Percentiles rank a stretch among this genome's conserved stretches.
These are phyloP conservation scores for Ammodytes marinus DNA, from an alignment of 2,113 vertebrate genomes.

Conservation along the genomic window DNA sequence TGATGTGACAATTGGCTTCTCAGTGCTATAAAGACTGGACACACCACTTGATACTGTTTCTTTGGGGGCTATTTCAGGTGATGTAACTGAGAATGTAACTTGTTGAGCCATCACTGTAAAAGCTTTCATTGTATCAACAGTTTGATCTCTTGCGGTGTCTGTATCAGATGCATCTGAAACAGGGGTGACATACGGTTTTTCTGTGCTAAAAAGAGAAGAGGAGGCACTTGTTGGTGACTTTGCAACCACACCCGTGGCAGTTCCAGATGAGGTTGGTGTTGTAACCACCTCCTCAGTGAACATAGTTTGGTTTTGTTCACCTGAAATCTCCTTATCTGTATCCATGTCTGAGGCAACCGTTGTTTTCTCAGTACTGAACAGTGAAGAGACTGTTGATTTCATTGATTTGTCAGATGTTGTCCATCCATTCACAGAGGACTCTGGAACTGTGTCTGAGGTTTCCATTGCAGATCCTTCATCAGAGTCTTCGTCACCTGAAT, in stretches of 20 bases:
- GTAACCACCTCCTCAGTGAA: conserved; percentile 4
- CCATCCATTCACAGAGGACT: background rate
- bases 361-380: conserved; percentile 57
- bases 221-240: conserved; percentile 3
- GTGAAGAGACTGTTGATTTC: conserved; percentile 25
- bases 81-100: conserved; percentile 4
- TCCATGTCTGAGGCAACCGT: conserved; percentile 13
- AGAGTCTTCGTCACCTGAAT: conserved; percentile 2
- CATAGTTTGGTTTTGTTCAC: conserved; percentile 19
- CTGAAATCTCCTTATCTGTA: conserved; percentile 22
- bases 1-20: conserved; percentile 25
- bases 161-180: conserved; percentile 3
- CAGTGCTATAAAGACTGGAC: conserved; percentile 48
- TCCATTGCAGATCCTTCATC: conserved; percentile 31
- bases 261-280: conserved; percentile 15
- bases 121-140: background rate
- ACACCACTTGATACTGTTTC: conserved; percentile 14
- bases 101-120: background rate
- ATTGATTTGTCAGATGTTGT: conserved; percentile 23
- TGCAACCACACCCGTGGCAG: background rate
- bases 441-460: conserved; percentile 1
- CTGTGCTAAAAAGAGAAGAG: conserved; percentile 20
- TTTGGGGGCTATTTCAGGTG: conserved; percentile 1
- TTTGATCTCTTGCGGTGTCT: conserved; percentile 6
- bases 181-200: background rate